Evolutionary conservation across 2,888 invertebrate genomes (phyloP).

Genomic region (Empis stercorea): DNA sequence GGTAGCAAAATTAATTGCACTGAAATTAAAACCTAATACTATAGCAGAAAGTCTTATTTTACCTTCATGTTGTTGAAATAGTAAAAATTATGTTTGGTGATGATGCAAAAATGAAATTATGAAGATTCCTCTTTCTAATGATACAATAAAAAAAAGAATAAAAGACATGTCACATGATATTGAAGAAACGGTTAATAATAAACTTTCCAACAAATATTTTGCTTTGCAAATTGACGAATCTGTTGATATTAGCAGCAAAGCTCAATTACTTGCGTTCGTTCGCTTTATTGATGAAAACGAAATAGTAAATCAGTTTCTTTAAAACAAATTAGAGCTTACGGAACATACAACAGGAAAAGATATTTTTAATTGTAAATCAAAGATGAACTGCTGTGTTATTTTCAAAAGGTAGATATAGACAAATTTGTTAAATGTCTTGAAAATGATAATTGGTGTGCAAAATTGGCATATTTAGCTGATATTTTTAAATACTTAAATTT

Average conservation of each 20-base stretch:
- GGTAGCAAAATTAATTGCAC: neutral
- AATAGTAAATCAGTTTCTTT: too few relatives aligned
- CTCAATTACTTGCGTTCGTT: too few relatives aligned
- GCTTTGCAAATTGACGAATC: too few relatives aligned
- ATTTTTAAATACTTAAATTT: slow-evolving; percentile 2
- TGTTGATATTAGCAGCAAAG: too few relatives aligned
- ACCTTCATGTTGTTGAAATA: neutral
- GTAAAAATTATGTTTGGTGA: neutral
- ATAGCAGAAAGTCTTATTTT: neutral
- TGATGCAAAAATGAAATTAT: neutral
- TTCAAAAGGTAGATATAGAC: too few relatives aligned
- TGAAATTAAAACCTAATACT: neutral
- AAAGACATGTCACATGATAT: too few relatives aligned
- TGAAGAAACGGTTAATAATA: too few relatives aligned
- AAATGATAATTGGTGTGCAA: neutral
- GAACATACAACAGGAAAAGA: too few relatives aligned
- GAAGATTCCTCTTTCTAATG: neutral
- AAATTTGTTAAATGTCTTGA: neutral
- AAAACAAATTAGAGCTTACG: neutral
- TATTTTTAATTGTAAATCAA: neutral
- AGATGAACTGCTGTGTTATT: neutral
- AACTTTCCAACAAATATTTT: too few relatives aligned
- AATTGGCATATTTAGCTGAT: neutral
- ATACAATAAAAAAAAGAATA: neutral
- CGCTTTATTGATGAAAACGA: too few relatives aligned